Base-by-base conservation (phyloP, 2,888 invertebrate species). In the Zygaena filipendulae region DNA sequence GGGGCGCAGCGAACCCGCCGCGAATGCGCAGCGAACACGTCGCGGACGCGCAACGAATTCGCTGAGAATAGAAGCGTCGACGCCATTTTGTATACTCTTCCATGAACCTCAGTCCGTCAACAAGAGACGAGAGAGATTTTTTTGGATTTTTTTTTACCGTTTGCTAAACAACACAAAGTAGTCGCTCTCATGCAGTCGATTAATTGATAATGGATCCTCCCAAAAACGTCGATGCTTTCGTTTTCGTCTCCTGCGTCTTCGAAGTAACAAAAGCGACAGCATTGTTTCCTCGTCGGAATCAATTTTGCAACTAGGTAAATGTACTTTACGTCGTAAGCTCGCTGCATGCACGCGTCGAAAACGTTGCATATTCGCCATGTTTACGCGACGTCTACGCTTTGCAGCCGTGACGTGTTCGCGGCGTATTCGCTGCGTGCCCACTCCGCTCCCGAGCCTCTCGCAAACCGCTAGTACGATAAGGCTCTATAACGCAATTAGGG, bases 91-190 rank as follows among this genome's bases (percentile, higher is more conserved):
- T 33, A 33, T 27, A 27, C 21, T 33, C 27, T 19, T 27, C 16
- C 27, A 29, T 29, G 23, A 16, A 16, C 4, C 16, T 7, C 16
- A n/a, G n/a, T n/a, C n/a, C n/a, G n/a, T n/a, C n/a, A n/a, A n/a
- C n/a, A n/a, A n/a, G n/a, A n/a, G n/a, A n/a, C n/a, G n/a, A n/a
- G n/a, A n/a, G n/a, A n/a, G n/a, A n/a, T 39, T 39, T 14, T 38
- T 34, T 36, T 30, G 38, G 36, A 35, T 38, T 37, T 27, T 39
- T 30, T 39, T 37, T 37, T 29, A 37, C 32, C 28, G 33, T 39
- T 42, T 35, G 30, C 34, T 33, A 29, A 36, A 39, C 32, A 36
- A 29, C 35, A 33, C 36, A 36, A 32, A 27, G 28, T 32, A 34
- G 33, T 36, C 35, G 25, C 37, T 41, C 35, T 39, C 39, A 31